Evolutionary conservation across 2,797 vertebrate genomes (phyloP).

Genomic region (Spinibarbus caldwelli): DNA sequence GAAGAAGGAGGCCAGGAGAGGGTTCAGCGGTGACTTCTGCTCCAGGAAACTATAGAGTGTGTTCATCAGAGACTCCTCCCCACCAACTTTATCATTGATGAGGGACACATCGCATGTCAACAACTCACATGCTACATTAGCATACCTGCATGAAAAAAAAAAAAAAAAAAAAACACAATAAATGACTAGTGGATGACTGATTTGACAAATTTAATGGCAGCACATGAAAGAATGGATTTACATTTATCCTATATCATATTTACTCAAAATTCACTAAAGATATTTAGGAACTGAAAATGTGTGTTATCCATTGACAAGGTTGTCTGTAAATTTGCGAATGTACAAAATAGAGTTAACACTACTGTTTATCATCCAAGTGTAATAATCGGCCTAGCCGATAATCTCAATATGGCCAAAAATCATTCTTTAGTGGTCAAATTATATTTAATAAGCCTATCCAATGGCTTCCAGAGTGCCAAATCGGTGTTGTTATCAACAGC

Average conservation of each 20-base stretch:
- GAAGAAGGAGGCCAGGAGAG: constrained; percentile 96
- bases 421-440: background rate
- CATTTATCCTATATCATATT: background rate
- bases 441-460: background rate
- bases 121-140: constrained; percentile 95
- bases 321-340: background rate
- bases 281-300: background rate
- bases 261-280: background rate
- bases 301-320: background rate
- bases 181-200: background rate
- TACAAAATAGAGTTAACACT: background rate
- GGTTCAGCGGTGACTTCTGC: constrained; percentile 90
- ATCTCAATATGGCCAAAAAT: background rate
- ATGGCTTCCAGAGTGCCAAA: background rate
- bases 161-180: background rate
- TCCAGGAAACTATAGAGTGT: constrained; percentile 91
- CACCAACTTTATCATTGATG: constrained; percentile 92
- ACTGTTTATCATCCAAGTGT: background rate
- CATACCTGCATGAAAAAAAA: constrained; percentile 79
- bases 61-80: constrained; percentile 87
- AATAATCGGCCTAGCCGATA: background rate
- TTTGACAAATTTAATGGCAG: background rate
- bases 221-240: background rate
- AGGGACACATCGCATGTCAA: constrained; percentile 93
- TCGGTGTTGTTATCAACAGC: background rate